A percentile compares a stretch with the other conserved stretches of the same genome.
Evolutionary conservation across 2,113 vertebrate species (phyloP).

Genomic region (Peromyscus maniculatus): DNA sequence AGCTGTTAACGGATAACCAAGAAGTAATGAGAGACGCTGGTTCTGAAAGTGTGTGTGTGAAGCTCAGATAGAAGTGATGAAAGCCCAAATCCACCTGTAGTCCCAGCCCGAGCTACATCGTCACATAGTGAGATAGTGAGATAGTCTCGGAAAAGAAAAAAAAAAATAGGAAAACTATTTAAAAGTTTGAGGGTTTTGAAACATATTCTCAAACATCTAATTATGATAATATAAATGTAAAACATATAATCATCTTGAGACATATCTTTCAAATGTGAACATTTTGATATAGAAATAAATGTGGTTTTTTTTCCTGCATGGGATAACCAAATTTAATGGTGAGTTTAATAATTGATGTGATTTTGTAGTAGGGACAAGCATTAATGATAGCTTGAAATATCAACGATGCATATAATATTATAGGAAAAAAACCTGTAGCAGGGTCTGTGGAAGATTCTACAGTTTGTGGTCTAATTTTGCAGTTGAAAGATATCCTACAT

Average conservation of each 20-base stretch:
- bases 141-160: background rate
- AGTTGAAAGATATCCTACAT: conserved; percentile 28
- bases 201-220: background rate
- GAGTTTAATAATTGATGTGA: conserved; percentile 40
- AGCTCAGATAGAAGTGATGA: background rate
- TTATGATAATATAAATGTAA: background rate
- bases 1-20: background rate
- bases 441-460: background rate
- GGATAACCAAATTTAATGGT: background rate
- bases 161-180: background rate
- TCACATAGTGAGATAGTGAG: background rate
- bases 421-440: conserved; percentile 21
- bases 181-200: background rate
- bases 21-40: background rate
- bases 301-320: background rate
- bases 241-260: background rate
- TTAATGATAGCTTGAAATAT: conserved; percentile 27
- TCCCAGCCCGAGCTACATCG: background rate
- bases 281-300: background rate
- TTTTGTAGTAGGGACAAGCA: conserved; percentile 9
- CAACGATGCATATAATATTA: background rate
- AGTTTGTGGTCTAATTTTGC: background rate
- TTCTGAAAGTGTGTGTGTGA: background rate
- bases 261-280: background rate
- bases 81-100: background rate